Conservation (phyloP, 2,113 vertebrate genomes). For the Castor canadensis region DNA sequence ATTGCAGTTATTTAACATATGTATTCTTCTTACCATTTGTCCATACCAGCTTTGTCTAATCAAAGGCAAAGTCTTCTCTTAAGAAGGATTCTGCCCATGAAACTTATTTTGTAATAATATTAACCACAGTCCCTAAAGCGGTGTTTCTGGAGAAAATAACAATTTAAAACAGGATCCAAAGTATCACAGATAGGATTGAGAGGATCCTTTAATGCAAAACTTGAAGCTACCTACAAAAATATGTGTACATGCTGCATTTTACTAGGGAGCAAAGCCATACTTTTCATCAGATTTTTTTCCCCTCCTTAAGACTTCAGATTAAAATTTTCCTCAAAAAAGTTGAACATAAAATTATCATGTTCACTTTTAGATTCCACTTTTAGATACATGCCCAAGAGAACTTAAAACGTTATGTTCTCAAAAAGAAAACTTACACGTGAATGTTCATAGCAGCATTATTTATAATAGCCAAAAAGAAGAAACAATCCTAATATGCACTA, state of each 20-base stretch:
- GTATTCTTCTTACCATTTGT: too few relatives aligned
- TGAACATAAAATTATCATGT: constrained; percentile 10
- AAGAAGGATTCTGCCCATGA: too few relatives aligned
- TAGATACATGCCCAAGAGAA: constrained; percentile 31
- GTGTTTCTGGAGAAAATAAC: too few relatives aligned
- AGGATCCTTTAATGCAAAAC: neutral
- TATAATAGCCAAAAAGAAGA: neutral
- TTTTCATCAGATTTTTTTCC: neutral
- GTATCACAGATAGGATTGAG: neutral
- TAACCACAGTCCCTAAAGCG: too few relatives aligned
- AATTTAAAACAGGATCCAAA: too few relatives aligned
- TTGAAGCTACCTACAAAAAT: neutral
- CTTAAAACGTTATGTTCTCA: neutral
- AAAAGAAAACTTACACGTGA: neutral
- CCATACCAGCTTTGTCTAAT: too few relatives aligned
- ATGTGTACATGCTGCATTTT: neutral
- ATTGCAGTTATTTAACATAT: too few relatives aligned
- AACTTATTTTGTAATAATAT: too few relatives aligned
- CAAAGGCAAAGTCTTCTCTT: too few relatives aligned
- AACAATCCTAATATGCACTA: neutral
- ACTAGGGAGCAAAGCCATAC: neutral
- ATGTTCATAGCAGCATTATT: neutral
- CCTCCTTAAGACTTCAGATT: neutral
- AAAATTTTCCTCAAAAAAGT: constrained; percentile 27
- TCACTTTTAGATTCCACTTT: neutral